These are phyloP conservation scores for Aphrophora alni DNA, from an alignment of 2,888 invertebrate genomes.

Conservation along the genomic window DNA sequence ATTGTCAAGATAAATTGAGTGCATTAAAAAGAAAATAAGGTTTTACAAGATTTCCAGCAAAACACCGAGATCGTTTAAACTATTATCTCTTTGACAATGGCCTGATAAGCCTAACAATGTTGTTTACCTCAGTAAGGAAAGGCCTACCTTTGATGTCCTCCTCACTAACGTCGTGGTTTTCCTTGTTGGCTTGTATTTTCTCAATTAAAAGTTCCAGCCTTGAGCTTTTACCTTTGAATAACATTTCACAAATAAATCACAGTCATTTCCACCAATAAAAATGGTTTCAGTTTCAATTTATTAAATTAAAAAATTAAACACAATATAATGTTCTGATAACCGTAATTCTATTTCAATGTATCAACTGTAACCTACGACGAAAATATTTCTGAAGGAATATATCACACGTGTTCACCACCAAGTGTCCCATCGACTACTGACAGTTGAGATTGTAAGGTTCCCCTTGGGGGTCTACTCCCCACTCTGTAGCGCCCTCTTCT, in stretches of 20 bases:
- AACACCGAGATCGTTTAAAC: background rate
- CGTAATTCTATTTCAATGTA: no score
- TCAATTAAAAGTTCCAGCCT: slow-evolving; percentile 83
- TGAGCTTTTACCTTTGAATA: slow-evolving; percentile 87
- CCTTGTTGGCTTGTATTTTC: slow-evolving; percentile 86
- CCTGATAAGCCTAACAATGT: background rate
- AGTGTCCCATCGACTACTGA: slow-evolving; percentile 23
- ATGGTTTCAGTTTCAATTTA: background rate
- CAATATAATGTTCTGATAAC: no score
- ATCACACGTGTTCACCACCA: background rate
- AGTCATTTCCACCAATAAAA: background rate
- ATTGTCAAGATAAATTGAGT: no score
- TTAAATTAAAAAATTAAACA: no score
- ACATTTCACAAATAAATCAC: slow-evolving; percentile 61
- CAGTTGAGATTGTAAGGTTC: background rate
- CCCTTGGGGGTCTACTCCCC: slow-evolving; percentile 17
- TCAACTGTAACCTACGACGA: no score
- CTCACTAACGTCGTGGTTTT: slow-evolving; percentile 60
- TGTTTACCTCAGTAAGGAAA: background rate
- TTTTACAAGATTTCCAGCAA: background rate
- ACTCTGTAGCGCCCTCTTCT: slow-evolving; percentile 15
- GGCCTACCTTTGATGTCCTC: slow-evolving; percentile 44
- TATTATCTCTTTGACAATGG: background rate
- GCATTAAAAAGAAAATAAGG: no score
- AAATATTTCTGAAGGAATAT: no score